Evolutionary conservation across 2,888 invertebrate species (phyloP).

Genomic region (Molorchus minor): DNA sequence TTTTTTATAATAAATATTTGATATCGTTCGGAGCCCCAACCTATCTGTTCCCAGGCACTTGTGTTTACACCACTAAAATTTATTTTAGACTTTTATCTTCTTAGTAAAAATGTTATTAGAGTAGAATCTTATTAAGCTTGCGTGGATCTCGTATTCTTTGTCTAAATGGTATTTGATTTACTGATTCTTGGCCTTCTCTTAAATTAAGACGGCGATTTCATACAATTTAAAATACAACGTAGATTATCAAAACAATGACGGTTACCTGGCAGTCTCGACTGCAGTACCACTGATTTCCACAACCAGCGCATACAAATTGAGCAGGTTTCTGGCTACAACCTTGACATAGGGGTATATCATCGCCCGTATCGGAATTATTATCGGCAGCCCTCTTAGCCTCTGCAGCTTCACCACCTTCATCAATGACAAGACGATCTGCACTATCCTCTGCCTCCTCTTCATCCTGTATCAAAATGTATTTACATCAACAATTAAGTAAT

Average conservation of each 20-base stretch:
- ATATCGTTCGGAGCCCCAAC: too few relatives aligned
- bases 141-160: too few relatives aligned
- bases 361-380: slow-evolving; percentile 61
- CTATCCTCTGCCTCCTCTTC: slow-evolving; percentile 72
- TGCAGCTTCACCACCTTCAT: slow-evolving; percentile 66
- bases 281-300: slow-evolving; percentile 95
- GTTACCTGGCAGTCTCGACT: slow-evolving; percentile 90
- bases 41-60: too few relatives aligned
- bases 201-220: not conserved
- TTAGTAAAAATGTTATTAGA: not conserved
- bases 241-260: too few relatives aligned
- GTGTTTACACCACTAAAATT: too few relatives aligned
- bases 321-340: slow-evolving; percentile 84
- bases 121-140: too few relatives aligned
- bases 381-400: slow-evolving; percentile 55
- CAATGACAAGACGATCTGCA: slow-evolving; percentile 69
- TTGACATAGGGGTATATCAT: slow-evolving; percentile 80
- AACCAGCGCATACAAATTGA: slow-evolving; percentile 89
- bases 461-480: too few relatives aligned
- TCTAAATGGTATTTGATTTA: too few relatives aligned
- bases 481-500: too few relatives aligned
- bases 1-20: too few relatives aligned
- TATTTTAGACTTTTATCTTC: not conserved
- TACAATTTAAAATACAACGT: too few relatives aligned
- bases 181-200: too few relatives aligned